These are phyloP conservation scores for Rhyacophila brunnea DNA, from an alignment of 1,140 invertebrate species.

Conservation along the genomic window DNA sequence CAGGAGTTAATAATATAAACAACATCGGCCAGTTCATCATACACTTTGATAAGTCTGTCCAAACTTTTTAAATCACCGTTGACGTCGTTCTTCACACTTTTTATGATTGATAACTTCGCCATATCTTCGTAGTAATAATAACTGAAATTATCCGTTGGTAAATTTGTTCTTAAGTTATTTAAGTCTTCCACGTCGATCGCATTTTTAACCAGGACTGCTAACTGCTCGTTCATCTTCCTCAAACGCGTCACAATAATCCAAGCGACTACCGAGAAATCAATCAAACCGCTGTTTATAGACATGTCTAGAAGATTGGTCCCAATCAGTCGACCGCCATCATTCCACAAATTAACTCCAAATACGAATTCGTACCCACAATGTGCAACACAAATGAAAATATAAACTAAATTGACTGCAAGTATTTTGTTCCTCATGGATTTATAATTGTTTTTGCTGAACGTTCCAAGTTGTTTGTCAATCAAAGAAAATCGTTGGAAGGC, in stretches of 20 bases:
- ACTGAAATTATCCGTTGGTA: too few species aligned
- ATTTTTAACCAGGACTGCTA: constrained; percentile 2
- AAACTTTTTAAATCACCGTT: constrained; percentile 7
- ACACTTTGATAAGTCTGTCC: constrained; percentile 23
- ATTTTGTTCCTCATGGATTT: too few species aligned
- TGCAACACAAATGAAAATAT: background rate
- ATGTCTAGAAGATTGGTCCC: constrained; percentile 5
- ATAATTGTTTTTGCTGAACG: too few species aligned
- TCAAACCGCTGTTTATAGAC: constrained; percentile 4
- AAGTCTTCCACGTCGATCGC: too few species aligned
- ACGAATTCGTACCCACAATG: constrained; percentile 13
- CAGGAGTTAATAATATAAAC: constrained; percentile 26
- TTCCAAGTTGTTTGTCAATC: too few species aligned
- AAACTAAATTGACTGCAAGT: too few species aligned
- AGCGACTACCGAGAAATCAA: constrained; percentile 20
- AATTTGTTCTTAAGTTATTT: too few species aligned
- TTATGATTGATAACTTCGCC: too few species aligned
- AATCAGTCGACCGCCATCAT: background rate
- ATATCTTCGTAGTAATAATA: too few species aligned
- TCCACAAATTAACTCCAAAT: constrained; percentile 4
- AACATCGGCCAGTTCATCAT: constrained; percentile 25
- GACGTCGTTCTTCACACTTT: background rate
- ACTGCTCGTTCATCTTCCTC: constrained; percentile 18
- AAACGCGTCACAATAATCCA: constrained; percentile 25
- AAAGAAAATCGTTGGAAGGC: too few species aligned